Conservation (phyloP, 1,140 invertebrate species). For the Calephelis virginiensis region DNA sequence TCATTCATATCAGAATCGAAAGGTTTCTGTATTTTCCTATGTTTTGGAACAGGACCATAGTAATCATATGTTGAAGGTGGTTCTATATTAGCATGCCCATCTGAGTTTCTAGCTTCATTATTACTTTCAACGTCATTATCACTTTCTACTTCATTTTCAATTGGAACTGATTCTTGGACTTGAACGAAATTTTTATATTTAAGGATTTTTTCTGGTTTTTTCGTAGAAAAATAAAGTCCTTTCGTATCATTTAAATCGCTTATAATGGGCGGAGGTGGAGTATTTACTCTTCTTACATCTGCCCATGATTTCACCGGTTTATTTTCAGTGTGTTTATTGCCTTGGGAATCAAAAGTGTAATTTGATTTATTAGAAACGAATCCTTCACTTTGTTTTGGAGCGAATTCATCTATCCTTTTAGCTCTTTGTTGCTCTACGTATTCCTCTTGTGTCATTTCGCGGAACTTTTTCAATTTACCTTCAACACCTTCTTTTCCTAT, state of each 20-base stretch:
- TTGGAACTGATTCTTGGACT: slow-evolving; percentile 58
- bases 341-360: slow-evolving; percentile 55
- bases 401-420: slow-evolving; percentile 85
- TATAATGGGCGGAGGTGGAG: slow-evolving; percentile 52
- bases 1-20: slow-evolving; percentile 77
- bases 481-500: slow-evolving; percentile 80
- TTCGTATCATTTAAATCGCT: slow-evolving; percentile 48
- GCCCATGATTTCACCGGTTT: slow-evolving; percentile 50
- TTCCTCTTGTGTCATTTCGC: slow-evolving; percentile 87
- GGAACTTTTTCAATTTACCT: slow-evolving; percentile 73
- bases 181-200: slow-evolving; percentile 65
- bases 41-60: slow-evolving; percentile 77
- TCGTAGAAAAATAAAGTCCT: slow-evolving; percentile 62
- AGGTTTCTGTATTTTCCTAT: slow-evolving; percentile 48
- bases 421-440: slow-evolving; percentile 87
- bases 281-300: slow-evolving; percentile 56
- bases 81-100: slow-evolving; percentile 77
- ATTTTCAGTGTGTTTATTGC: slow-evolving; percentile 34
- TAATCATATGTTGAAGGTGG: slow-evolving; percentile 83
- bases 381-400: slow-evolving; percentile 52
- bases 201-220: slow-evolving; percentile 39
- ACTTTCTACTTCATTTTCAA: slow-evolving; percentile 68
- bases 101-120: slow-evolving; percentile 26
- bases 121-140: slow-evolving; percentile 48
- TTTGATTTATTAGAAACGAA: slow-evolving; percentile 45